Base-by-base conservation (phyloP, 2,797 vertebrate species). In the Vespertilio murinus region DNA sequence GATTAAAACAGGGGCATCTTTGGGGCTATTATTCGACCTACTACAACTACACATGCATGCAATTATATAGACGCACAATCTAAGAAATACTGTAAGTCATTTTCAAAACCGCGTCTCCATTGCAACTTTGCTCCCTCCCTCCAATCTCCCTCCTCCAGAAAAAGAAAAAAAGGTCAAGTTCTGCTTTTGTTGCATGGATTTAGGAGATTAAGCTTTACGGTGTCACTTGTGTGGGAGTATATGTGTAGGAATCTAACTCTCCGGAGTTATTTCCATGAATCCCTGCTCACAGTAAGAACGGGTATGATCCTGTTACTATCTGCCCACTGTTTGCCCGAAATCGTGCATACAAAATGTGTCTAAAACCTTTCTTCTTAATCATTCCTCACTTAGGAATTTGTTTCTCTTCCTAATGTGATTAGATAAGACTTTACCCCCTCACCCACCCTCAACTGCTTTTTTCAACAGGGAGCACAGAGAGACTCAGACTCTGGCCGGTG, bases 331-430 rank as follows among this genome's bases (percentile, higher is more conserved):
- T 91, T 81, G 87, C 69, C 42, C 71, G 45, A 80, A 77, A 73
- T 2, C 56, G 54, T 73, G 33, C 30, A 65, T 20, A 75, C 4
- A 82, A 45, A 77, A 23, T 86, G 33, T 38, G n/a, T 82, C 65
- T 54, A 92, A 87, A 87, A 78, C 8, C 67, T 70, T 82, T 70
- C 56, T 78, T 88, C 47, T 64, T 71, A 64, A 54, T 90, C 49
- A 74, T 42, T 89, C 9, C 67, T 77, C 42, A 82, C 73, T 88
- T 69, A 67, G 73, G 59, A 91, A 65, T 91, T 87, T 79, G 8
- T 67, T 49, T 64, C 42, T 71, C 35, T 96, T 93, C 78, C 77
- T 71, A 74, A 90, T 74, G 94, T 77, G 42, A 90, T 89, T 65
- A 86, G 45, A 74, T 5, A 71, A 92, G 35, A 6, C 45, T 73